These are phyloP conservation scores for Lampris megalopsis DNA, from an alignment of 2,113 vertebrate genomes.

Conservation along the genomic window DNA sequence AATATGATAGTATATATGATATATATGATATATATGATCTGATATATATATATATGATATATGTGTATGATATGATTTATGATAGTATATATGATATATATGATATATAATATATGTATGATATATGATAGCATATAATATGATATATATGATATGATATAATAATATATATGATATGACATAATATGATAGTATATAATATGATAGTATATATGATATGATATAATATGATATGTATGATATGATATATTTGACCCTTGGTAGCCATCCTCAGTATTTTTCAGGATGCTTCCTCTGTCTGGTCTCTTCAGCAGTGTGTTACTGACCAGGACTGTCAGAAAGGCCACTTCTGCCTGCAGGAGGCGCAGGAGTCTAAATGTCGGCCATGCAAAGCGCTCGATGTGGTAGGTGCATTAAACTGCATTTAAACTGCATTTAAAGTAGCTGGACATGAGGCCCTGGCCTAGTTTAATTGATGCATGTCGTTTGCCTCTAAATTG, in stretches of 20 bases:
- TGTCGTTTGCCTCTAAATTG: not conserved
- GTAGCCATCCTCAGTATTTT: not conserved
- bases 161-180: no score
- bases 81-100: no score
- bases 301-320: constrained; percentile 86
- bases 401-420: constrained; percentile 76
- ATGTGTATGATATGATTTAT: no score
- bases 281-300: not conserved
- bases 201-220: no score
- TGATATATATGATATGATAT: no score
- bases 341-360: constrained; percentile 86
- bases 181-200: no score
- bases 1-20: no score
- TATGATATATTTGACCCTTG: not conserved
- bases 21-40: no score
- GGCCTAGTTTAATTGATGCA: not conserved
- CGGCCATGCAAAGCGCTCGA: constrained; percentile 85
- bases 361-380: constrained; percentile 84
- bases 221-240: no score
- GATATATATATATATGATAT: no score
- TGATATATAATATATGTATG: no score
- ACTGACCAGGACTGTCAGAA: constrained; percentile 88
- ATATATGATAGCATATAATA: no score
- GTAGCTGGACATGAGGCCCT: not conserved
- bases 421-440: not conserved